Base-by-base conservation (phyloP, 2,113 vertebrate species). In the Trinectes maculatus region DNA sequence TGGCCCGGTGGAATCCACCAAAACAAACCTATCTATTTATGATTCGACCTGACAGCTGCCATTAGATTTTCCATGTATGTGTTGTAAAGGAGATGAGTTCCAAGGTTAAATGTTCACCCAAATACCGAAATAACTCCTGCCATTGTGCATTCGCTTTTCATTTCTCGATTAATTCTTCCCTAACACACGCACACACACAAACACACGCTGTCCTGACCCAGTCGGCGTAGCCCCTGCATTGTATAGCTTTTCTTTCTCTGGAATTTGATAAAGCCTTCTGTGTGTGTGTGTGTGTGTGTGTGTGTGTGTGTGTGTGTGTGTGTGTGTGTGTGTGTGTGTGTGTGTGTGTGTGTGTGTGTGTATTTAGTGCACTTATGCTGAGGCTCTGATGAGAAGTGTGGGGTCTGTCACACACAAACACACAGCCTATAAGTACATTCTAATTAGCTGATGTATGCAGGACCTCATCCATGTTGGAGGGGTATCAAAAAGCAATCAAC, bases 401-500 rank as follows among this genome's bases (percentile, higher is more conserved):
- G 78, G 83, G 82, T 84, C 86, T 85, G 83, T 85, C 74, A 52
- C 74, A 75, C 65, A 81, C 57, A 78, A 73, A 70, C 53, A 70
- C 67, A 61, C 80, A 66, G 60, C 18, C 67, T 74, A 55, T 84
- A 87, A 92, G 90, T 79, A 86, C 84, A 71, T 89, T 89, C 86
- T 92, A 91, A 91, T 93, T 93, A 91, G 87, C 87, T 91, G 91
- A 92, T 93, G 91, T 92, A 91, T 93, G 91, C 93, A 91, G 90
- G 90, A 92, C 85, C 80, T 76, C 74, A 82, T 92, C 92, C 92
- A 92, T 86, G 54, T 91, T 93, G 93, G 93, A 93, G 91, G 88
- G 84, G 86, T 90, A 93, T 93, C 93, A 93, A 93, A 93, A 94
- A 93, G 91, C 91, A 94, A 94, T 94, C 93, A 94, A 92, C 91